Evolutionary conservation across 2,113 vertebrate genomes (phyloP), one percentile per base, ranked within the genome.

Genomic region (Trinectes maculatus): DNA sequence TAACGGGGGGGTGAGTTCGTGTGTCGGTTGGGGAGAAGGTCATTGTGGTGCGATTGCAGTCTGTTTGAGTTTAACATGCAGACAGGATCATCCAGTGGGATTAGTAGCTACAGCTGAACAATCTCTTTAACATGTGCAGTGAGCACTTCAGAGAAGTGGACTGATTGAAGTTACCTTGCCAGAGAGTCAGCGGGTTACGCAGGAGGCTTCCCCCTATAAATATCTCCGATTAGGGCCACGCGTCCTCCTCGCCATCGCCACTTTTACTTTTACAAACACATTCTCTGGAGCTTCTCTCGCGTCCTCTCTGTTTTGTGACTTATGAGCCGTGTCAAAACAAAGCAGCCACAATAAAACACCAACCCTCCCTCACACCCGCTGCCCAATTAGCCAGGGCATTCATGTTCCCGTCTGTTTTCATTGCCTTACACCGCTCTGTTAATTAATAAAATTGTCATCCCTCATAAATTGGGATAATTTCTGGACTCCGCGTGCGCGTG

Each of bases 381-480:
- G 64, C 39, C 58, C 77, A 85, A 85, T 88, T 87, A 86, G 77
- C 37, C 76, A 34, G 52, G 49, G 71, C 26, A 22, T 79, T 80
- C 74, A 58, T 75, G 71, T 77, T 79, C 78, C 62, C 73, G 29
- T 81, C 63, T 80, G 8, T 25, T 60, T 84, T 85, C 82, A 81
- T 68, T 57, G 68, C 66, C 48, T 57, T 67, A 71, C 74, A 74
- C 54, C 26, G 6, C 68, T 36, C 24, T 28, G 65, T 80, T 84
- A 79, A 90, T 92, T 87, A 88, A 82, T 71, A 59, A 78, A 82
- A 85, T 68, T 81, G 84, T 82, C 83, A 84, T 56, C 60, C 62
- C 57, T 89, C 85, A 63, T 91, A 89, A 91, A 90, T 89, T 75
- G 71, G 49, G 71, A 77, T 82, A 60, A 85, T 89, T 89, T 73